Percentiles rank a stretch among this genome's conserved stretches.
phyloP scores from a whole-genome alignment of 2,888 invertebrate species.

The Luperina nickerlii region DNA sequence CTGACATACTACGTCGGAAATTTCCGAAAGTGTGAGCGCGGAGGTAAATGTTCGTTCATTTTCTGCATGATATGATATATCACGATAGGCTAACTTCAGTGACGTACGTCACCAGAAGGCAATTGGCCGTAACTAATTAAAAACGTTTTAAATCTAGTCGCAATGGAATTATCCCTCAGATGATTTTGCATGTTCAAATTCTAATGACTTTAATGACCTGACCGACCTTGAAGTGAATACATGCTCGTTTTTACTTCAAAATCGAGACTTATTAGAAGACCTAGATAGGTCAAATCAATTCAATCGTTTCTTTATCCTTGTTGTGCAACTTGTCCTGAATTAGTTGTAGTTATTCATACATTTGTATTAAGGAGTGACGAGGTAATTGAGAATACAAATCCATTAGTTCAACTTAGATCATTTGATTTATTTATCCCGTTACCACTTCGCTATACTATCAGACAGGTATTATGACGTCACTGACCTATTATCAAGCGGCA shows the following conservation, averaged over 20 bases:
- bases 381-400: neutral
- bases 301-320: neutral
- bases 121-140: too few species aligned
- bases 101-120: neutral
- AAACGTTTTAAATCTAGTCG: too few species aligned
- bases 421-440: neutral
- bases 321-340: neutral
- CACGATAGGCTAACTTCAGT: neutral
- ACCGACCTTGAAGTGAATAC: neutral
- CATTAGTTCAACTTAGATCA: neutral
- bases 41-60: too few species aligned
- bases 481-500: constrained; percentile 85
- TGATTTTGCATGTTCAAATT: neutral
- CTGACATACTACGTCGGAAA: neutral
- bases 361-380: neutral
- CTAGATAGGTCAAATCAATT: neutral
- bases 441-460: neutral
- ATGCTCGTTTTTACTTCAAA: neutral
- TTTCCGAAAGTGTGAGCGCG: neutral
- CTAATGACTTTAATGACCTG: neutral
- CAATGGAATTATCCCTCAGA: too few species aligned
- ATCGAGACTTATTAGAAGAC: neutral
- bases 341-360: neutral
- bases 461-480: neutral
- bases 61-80: neutral